Evolutionary conservation across 64 coral and sea anemone species (phyloP), one percentile per base, ranked within the genome.

Genomic region (Montipora cactus): DNA sequence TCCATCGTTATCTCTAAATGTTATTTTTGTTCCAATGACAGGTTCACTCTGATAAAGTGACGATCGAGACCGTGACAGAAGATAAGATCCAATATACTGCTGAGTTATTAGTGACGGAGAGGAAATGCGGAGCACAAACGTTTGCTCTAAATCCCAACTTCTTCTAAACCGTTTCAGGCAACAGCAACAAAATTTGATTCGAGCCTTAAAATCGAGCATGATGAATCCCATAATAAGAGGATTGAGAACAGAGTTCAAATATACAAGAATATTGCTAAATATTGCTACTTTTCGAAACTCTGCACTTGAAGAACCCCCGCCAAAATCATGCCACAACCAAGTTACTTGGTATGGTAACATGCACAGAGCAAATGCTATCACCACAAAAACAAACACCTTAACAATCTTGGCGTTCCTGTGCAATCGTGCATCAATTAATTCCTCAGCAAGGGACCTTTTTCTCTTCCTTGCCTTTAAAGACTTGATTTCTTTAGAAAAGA

Each of bases 211-310:
- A 71, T 86, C 82, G 9, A 94, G 66, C 68, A 70, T 72, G 13
- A 86, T 71, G 16, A 89, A 98, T 6, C 98, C 98, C 59, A 99
- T 90, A 44, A 99, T 96, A 62, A 96, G 92, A 7, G 98, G 98
- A 53, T 99, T 87, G 37, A 99, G 89, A 15, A 93, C 95, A 57
- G 92, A 94, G 87, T 99, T 99, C 8, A 71, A 80, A 72, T 99
- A 96, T 89, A 99, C 92, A 7, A 96, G 3, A 53, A 99, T 95
- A 75, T 92, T 99, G n/a, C 78, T 94, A 77, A 99, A 99, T 3
- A 93, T 98, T n/a, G 82, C 90, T 16, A 98, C 80, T 19, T 92
- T 68, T 14, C 59, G 59, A 5, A 98, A 95, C 62, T 95, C 84
- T 7, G 71, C 55, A 75, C 82, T 92, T 4, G 25, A 49, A 2